A percentile compares a stretch with the other conserved stretches of the same genome.
Evolutionary conservation across 2,113 vertebrate species (phyloP).

Genomic region (Psilopogon haemacephalus): DNA sequence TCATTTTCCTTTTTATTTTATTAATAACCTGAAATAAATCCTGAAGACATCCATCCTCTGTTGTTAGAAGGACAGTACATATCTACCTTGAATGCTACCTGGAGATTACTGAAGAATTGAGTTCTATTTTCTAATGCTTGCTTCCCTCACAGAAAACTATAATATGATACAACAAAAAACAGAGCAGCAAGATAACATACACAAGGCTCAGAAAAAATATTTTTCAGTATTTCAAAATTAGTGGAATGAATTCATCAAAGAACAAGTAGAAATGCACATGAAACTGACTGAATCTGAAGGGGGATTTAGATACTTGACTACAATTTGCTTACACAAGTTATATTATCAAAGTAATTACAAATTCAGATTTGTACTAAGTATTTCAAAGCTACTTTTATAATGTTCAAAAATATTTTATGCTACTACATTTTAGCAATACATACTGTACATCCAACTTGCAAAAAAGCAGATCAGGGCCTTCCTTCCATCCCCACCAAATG

Average conservation of each 20-base stretch:
- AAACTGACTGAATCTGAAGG: neutral
- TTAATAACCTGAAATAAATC: neutral
- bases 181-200: neutral
- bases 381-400: neutral
- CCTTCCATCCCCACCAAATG: neutral
- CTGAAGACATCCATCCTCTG: neutral
- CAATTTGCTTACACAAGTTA: neutral
- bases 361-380: neutral
- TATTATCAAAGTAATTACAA: neutral
- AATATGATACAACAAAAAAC: neutral
- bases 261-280: neutral
- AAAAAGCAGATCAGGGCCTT: neutral
- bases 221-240: neutral
- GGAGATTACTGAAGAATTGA: neutral
- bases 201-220: neutral
- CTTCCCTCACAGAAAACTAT: neutral
- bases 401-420: neutral
- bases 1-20: neutral
- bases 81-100: neutral
- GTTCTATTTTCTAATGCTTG: neutral
- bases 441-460: neutral
- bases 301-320: neutral
- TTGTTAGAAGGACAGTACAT: accelerated
- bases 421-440: neutral
- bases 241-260: neutral